Evolutionary conservation across 2,113 vertebrate genomes (phyloP), one percentile per base, ranked within the genome.

Genomic region (Mirounga angustirostris): DNA sequence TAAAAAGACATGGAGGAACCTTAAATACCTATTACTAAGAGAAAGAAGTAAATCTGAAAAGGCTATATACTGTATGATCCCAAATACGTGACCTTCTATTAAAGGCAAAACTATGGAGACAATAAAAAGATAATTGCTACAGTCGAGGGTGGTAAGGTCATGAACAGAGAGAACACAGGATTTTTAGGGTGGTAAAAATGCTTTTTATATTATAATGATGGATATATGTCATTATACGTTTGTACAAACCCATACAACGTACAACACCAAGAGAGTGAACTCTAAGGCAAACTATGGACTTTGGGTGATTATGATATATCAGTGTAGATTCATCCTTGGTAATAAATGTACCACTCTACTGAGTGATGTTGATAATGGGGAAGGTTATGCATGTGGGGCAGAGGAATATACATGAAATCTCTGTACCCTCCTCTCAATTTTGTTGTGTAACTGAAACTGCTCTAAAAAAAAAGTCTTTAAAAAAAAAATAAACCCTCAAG

Each of bases 11-110:
- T 30, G 52, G 24, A 73, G 15, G 52, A 73, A 88, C 1, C 5
- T 28, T 73, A 56, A 88, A 43, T 40, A n/a, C 16, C 19, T 43
- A 88, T 30, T 19, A 88, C 50, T 56, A 56, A 56, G 65, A 87
- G n/a, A 56, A 71, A 54, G 65, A 88, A 71, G 15, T n/a, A 52
- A 89, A 89, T 58, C 69, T 89, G 36, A 76, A 87, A 89, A 89
- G 36, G 54, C 28, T 73, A 36, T n/a, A 89, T 76, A 46, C 26
- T 63, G 14, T 78, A 78, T 52, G 28, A 63, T 50, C 14, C 22
- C 30, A 78, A 78, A 63, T 28, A 89, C 10, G 46, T 6, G 9
- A 63, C 7, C 78, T 40, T 40, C 36, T 30, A 40, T 28, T 78
- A 63, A 78, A 76, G 36, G 28, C 18, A 76, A 74, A 58, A 33